Percentiles rank a stretch among this genome's conserved stretches.
Conservation (phyloP, 2,888 invertebrate genomes). For the Ichneumon xanthorius region DNA sequence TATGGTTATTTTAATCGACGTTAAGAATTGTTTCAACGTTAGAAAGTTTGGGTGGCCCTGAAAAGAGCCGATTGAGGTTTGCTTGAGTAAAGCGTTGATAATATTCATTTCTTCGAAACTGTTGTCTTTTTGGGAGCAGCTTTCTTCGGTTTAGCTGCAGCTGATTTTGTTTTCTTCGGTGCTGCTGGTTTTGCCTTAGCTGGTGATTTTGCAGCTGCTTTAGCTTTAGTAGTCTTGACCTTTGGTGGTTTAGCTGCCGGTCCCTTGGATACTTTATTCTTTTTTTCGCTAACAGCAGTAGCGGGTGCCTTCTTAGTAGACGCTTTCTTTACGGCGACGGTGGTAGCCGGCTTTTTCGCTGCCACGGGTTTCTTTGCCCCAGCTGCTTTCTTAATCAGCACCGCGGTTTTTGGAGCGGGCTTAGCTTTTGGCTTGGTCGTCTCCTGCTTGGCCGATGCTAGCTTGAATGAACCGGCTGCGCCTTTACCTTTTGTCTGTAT, state of each 20-base stretch:
- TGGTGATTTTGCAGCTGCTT: conserved; percentile 62
- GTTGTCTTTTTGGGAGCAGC: conserved; percentile 45
- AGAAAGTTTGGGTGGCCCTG: conserved; percentile 54
- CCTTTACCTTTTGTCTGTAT: conserved; percentile 86
- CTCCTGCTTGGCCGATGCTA: conserved; percentile 68
- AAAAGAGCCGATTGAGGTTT: conserved; percentile 55
- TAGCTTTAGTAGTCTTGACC: conserved; percentile 62
- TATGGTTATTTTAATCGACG: background rate
- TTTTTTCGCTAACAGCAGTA: conserved; percentile 39
- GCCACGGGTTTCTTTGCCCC: conserved; percentile 50
- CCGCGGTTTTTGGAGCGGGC: conserved; percentile 25
- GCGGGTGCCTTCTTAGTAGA: conserved; percentile 57
- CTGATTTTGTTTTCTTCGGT: conserved; percentile 45
- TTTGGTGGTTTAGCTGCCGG: conserved; percentile 68
- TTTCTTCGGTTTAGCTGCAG: conserved; percentile 48
- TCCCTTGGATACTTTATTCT: conserved; percentile 55
- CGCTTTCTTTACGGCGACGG: conserved; percentile 68
- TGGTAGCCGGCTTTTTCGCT: conserved; percentile 60
- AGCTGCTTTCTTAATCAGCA: conserved; percentile 50
- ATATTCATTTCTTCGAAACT: conserved; percentile 57
- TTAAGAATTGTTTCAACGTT: conserved; percentile 38
- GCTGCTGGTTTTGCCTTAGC: conserved; percentile 74
- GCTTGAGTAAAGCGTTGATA: conserved; percentile 4
- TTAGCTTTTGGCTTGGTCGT: conserved; percentile 61
- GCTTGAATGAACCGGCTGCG: conserved; percentile 85